phyloP scores from a whole-genome alignment of 2,797 vertebrate species.

The Muscicapa comitata region DNA sequence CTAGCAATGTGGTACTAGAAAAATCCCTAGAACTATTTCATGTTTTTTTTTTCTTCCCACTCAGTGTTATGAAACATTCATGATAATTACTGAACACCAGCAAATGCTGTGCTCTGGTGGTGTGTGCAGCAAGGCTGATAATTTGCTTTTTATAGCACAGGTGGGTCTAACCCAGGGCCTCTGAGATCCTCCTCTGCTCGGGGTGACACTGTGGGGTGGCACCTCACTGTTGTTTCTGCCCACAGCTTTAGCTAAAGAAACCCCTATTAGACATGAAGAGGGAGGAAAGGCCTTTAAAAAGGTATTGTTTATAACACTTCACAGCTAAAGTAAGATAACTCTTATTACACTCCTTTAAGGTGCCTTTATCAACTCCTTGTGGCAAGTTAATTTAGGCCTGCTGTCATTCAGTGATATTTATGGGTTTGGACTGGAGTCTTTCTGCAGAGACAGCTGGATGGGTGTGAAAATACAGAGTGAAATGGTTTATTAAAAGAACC shows the following conservation, averaged over 20 bases:
- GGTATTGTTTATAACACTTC: not conserved
- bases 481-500: not conserved
- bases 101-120: not conserved
- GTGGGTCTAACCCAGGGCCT: not conserved
- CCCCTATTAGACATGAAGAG: not conserved
- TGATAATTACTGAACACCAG: not conserved
- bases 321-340: not conserved
- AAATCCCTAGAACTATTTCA: slow-evolving; percentile 40
- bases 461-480: not conserved
- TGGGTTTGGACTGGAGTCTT: not conserved
- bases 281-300: not conserved
- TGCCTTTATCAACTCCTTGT: not conserved
- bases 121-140: not conserved
- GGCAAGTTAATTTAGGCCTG: not conserved
- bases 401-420: not conserved
- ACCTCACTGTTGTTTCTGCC: not conserved
- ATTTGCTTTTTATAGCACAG: not conserved
- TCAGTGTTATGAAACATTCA: not conserved
- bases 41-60: slow-evolving; percentile 3
- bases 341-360: not conserved
- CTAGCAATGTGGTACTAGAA: not conserved
- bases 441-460: not conserved
- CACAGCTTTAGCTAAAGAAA: not conserved
- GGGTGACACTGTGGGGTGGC: not conserved
- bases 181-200: not conserved